Evolutionary conservation across 1,140 invertebrate genomes (phyloP).

Genomic region (Pogonognathellus flavescens): DNA sequence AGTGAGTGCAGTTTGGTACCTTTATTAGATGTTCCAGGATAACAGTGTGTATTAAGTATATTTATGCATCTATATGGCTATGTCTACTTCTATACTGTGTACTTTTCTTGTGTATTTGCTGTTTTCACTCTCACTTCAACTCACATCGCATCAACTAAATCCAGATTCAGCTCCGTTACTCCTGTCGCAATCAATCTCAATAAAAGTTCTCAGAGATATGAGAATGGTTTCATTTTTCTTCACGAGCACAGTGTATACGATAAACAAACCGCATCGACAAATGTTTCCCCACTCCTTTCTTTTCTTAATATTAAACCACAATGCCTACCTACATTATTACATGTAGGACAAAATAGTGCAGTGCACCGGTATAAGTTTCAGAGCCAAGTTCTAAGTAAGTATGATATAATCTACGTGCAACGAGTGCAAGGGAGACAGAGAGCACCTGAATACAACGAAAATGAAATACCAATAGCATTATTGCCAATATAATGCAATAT

Average conservation of each 20-base stretch:
- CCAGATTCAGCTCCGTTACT: constrained; percentile 42
- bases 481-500: no score
- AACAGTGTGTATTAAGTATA: background rate
- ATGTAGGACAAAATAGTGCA: no score
- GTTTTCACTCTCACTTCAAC: constrained; percentile 6
- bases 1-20: no score
- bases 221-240: constrained; percentile 34
- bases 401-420: no score
- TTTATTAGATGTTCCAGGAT: no score
- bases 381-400: no score
- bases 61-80: background rate
- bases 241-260: background rate
- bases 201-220: constrained; percentile 45
- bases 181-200: constrained; percentile 61
- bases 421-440: no score
- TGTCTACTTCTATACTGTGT: background rate
- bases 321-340: no score
- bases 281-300: background rate
- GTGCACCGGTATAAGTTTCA: no score
- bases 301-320: background rate
- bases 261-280: background rate
- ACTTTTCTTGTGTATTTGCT: background rate
- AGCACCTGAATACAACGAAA: no score
- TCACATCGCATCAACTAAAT: constrained; percentile 34
- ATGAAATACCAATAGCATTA: no score